Evolutionary conservation across 92 coral and sea anemone species (phyloP), one percentile per base, ranked within the genome.

Genomic region (Virgularia gustaviana): DNA sequence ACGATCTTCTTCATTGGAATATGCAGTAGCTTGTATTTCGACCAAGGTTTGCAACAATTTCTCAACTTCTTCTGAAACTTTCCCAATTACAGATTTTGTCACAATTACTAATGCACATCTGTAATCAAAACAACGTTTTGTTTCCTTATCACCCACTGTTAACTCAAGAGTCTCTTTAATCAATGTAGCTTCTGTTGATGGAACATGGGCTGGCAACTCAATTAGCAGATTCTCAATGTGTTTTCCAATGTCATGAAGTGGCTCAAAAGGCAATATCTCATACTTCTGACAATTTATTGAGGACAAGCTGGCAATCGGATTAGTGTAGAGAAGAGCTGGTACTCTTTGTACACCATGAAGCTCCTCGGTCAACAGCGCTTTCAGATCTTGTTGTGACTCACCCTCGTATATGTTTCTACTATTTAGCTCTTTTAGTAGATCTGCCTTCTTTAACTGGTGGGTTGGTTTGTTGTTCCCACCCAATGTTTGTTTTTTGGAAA

Each of bases 231-330:
- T 70, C 32, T 60, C 77, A 34, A 78, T 86, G 76, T 86, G 89
- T 44, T 81, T 79, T 27, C 83, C 82, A 52, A 83, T 70, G 75
- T 78, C 88, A 43, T 79, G 89, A 10, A 72, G 78, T 6, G 86
- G 86, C 67, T 81, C 86, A 38, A 58, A 42, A 0, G 87, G 84
- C 18, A 85, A 60, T 18, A 81, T 66, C 59, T 85, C 90, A 78
- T 85, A 85, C 35, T 18, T 9, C 36, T 35, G 24, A 34, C 67
- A 60, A 18, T 60, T 60, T 13, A 60, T 60, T 60, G 67, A 60
- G 12, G 33, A 13, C 16, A 60, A 33, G 36, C 22, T 31, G 11
- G 16, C 39, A 19, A 11, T 34, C 4, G 67, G 67, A 60, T 19
- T 33, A 1, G 23, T 34, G 11, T 31, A 60, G 3, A 60, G 20